Evolutionary conservation across 2,113 vertebrate genomes (phyloP).

Genomic region (Indicator indicator): DNA sequence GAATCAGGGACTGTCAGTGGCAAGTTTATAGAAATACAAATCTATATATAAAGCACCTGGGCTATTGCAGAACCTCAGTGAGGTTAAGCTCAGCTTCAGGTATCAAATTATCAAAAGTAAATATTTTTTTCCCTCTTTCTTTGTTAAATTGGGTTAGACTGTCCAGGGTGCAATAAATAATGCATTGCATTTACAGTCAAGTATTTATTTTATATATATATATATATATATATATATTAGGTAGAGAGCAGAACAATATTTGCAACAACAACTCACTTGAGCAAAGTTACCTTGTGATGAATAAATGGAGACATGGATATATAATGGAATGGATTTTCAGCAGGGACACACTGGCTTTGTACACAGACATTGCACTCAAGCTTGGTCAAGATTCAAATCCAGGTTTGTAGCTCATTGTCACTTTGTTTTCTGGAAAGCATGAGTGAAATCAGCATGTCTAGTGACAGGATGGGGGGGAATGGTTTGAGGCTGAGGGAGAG

Average conservation of each 20-base stretch:
- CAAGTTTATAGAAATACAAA: not conserved
- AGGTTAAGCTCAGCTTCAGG: not conserved
- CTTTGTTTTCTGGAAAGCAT: not conserved
- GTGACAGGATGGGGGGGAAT: too few species aligned
- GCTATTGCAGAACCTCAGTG: not conserved
- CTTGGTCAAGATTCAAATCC: not conserved
- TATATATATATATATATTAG: too few species aligned
- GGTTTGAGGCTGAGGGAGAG: too few species aligned
- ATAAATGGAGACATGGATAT: constrained; percentile 3
- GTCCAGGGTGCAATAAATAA: not conserved
- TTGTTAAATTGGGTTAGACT: not conserved
- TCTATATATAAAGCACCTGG: not conserved
- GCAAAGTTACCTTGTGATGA: not conserved
- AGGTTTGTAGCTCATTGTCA: not conserved
- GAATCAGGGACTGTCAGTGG: not conserved
- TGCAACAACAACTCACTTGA: too few species aligned
- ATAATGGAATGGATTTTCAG: not conserved
- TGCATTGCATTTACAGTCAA: not conserved
- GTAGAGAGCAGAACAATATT: not conserved
- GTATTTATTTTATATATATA: too few species aligned
- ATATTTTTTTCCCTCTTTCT: not conserved
- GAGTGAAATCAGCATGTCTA: not conserved
- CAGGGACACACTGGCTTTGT: not conserved
- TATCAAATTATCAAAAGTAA: constrained; percentile 1
- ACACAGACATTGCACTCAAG: not conserved